Base-by-base conservation (phyloP, 2,888 invertebrate genomes). In the Fragum whitleyi region DNA sequence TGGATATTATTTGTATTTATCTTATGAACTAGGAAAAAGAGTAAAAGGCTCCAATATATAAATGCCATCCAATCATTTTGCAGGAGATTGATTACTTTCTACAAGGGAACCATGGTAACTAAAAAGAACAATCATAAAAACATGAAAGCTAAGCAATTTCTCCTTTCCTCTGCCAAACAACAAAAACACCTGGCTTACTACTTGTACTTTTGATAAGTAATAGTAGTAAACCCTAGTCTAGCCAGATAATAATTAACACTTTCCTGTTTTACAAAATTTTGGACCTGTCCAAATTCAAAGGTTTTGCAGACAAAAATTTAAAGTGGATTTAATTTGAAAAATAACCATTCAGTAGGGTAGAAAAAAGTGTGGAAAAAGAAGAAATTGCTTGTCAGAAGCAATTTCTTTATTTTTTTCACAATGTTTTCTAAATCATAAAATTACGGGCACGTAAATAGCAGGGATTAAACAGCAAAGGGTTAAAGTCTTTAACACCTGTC, bases 111-210 rank as follows among this genome's bases (percentile, higher is more conserved):
- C 61, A 61, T 61, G 61, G 61, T 26, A 61, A 61, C 61, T 23
- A 61, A 61, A 61, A 61, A 61, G 61, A 61, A 61, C 61, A 61
- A 61, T 61, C 19, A 19, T 23, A 61, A 61, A 28, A 57, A 61
- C 28, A 61, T 61, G 61, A 61, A 61, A 61, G 61, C 61, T 23
- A 19, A 61, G 29, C 28, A 61, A 32, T 61, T 57, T 57, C 57
- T 57, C 21, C 21, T n/a, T 57, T 26, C 57, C 21, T 51, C 21
- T 57, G 57, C 57, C 57, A 57, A 26, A 57, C 57, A 26, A 57
- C 21, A 57, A 26, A 57, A 47, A 47, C 47, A 47, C 47, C 47
- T 57, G 57, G 57, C 57, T 26, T 21, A 26, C 21, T 57, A 14
- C n/a, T n/a, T 57, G 57, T 26, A 57, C 57, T 57, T 57, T 57